Percentiles rank a stretch among this genome's conserved stretches.
Conservation (phyloP, 2,113 vertebrate species). For the Poecile atricapillus region DNA sequence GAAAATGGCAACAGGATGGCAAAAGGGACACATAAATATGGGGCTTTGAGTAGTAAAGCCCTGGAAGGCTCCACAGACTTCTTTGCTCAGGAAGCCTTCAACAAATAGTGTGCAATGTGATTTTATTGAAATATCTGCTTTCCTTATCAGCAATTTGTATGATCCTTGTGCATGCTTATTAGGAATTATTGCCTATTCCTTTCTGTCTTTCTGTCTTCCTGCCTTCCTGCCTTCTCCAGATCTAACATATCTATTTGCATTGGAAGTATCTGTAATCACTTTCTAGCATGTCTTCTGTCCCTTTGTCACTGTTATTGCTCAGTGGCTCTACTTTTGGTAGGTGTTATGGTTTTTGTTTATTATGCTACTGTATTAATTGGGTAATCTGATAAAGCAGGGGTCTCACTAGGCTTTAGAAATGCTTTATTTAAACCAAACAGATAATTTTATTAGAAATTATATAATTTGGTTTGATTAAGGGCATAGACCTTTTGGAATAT, state of each 20-base stretch:
- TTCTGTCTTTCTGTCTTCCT: neutral
- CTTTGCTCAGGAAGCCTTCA: neutral
- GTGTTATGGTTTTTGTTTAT: neutral
- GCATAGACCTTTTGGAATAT: neutral
- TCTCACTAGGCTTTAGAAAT: neutral
- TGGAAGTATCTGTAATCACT: neutral
- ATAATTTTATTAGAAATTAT: neutral
- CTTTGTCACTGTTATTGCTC: neutral
- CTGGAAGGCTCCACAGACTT: neutral
- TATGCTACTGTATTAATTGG: neutral
- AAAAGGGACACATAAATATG: neutral
- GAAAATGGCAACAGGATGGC: fast-evolving
- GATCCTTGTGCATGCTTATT: neutral
- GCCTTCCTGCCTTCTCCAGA: neutral
- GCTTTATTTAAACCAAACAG: neutral
- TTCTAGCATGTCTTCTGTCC: neutral
- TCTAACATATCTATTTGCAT: neutral
- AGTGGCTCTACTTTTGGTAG: neutral
- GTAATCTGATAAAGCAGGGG: neutral
- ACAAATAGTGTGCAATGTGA: neutral
- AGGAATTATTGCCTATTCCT: neutral
- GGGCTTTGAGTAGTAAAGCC: neutral
- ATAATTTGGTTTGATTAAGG: neutral
- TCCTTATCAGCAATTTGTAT: neutral
- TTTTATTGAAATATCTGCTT: neutral